A percentile compares a stretch with the other conserved stretches of the same genome.
Evolutionary conservation across 1,140 invertebrate genomes (phyloP).

Genomic region (Pseudomyrmex dendroicus): DNA sequence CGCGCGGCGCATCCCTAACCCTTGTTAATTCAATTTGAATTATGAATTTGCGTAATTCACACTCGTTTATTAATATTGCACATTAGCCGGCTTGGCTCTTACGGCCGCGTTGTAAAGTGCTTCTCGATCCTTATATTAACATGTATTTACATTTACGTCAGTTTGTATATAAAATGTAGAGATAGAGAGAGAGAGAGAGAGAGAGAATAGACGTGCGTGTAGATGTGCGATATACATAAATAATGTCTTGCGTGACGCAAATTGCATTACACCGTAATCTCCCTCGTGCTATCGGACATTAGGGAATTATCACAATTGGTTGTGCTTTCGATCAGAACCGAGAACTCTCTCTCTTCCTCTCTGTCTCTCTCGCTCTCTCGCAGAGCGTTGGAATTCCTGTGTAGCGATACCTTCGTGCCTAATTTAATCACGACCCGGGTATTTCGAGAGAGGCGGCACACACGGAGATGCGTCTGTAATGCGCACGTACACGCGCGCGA

Average conservation of each 20-base stretch:
- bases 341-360: background rate
- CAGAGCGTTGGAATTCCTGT: conserved; percentile 42
- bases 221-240: background rate
- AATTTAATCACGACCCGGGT: conserved; percentile 51
- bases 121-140: background rate
- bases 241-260: background rate
- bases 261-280: conserved; percentile 29
- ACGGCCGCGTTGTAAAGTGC: no score
- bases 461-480: background rate
- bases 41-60: no score
- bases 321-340: conserved; percentile 12
- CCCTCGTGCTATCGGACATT: conserved; percentile 17
- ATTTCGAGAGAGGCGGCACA: conserved; percentile 39
- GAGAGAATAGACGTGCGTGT: no score
- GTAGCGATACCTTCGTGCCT: conserved; percentile 37
- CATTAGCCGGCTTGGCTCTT: no score
- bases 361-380: no score
- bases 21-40: no score
- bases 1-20: background rate
- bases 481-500: no score
- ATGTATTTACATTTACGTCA: background rate
- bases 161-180: background rate
- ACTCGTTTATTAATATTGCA: no score
- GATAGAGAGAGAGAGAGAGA: background rate
- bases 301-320: conserved; percentile 26